Evolutionary conservation across 2,888 invertebrate genomes (phyloP).

Genomic region (Amiota minor): DNA sequence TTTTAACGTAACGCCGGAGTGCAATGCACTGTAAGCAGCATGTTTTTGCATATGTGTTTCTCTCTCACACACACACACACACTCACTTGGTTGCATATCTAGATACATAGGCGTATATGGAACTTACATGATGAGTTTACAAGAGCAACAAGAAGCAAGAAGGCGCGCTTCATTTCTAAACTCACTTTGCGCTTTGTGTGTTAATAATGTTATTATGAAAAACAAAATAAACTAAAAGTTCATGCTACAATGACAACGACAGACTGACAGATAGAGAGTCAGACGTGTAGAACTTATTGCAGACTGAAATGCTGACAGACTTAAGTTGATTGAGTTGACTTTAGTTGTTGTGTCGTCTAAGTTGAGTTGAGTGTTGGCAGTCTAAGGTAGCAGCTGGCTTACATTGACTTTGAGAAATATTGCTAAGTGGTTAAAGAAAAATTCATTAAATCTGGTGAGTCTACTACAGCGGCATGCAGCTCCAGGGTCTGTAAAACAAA

Average conservation of each 20-base stretch:
- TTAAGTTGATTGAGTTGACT: too few relatives aligned
- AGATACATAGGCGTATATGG: background rate
- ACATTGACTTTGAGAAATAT: constrained; percentile 1
- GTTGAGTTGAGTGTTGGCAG: too few relatives aligned
- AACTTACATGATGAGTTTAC: background rate
- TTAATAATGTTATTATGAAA: constrained; percentile 25
- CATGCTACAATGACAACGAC: background rate
- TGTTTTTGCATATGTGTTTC: background rate
- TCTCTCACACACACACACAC: background rate
- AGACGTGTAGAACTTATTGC: too few relatives aligned
- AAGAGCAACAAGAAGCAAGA: too few relatives aligned
- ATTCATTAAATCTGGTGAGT: too few relatives aligned
- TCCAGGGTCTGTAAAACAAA: too few relatives aligned
- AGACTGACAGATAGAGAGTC: background rate
- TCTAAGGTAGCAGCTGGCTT: background rate
- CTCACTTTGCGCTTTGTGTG: constrained; percentile 21
- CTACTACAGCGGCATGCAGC: background rate
- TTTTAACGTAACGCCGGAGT: constrained; percentile 1
- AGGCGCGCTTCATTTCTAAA: background rate
- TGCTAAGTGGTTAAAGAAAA: background rate
- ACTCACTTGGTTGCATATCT: constrained; percentile 2
- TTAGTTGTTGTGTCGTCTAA: too few relatives aligned
- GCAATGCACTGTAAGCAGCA: constrained; percentile 24
- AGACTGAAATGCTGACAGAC: too few relatives aligned
- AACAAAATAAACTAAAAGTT: background rate